phyloP scores from a whole-genome alignment of 2,797 vertebrate species.

The Alcedo atthis region DNA sequence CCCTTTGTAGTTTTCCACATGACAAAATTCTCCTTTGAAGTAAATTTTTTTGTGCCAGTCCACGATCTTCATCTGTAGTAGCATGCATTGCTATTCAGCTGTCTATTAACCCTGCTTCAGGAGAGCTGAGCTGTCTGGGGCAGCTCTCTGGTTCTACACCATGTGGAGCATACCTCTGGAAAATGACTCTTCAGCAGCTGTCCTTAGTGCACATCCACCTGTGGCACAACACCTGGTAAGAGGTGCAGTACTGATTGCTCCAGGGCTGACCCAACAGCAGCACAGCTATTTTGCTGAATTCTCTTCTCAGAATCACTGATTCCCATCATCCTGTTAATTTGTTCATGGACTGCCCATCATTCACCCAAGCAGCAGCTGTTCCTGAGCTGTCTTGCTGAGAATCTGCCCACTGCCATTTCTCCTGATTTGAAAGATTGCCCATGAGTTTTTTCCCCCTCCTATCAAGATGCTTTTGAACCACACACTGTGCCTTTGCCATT shows the following conservation, averaged over 20 bases:
- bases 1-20: neutral
- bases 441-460: neutral
- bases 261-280: accelerated
- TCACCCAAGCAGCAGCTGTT: neutral
- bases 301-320: neutral
- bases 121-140: neutral
- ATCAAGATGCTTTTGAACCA: neutral
- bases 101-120: neutral
- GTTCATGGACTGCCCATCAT: neutral
- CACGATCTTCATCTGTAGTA: neutral
- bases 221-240: neutral
- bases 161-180: neutral
- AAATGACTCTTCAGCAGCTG: neutral
- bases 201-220: neutral
- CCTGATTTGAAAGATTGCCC: neutral
- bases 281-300: neutral
- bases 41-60: neutral
- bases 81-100: neutral
- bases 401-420: neutral
- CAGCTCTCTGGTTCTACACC: neutral
- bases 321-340: neutral
- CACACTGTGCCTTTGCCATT: neutral
- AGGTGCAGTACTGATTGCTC: neutral
- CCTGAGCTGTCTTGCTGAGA: accelerated
- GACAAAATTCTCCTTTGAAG: neutral